phyloP scores from a whole-genome alignment of 2,797 vertebrate species.

The Megaceryle alcyon region DNA sequence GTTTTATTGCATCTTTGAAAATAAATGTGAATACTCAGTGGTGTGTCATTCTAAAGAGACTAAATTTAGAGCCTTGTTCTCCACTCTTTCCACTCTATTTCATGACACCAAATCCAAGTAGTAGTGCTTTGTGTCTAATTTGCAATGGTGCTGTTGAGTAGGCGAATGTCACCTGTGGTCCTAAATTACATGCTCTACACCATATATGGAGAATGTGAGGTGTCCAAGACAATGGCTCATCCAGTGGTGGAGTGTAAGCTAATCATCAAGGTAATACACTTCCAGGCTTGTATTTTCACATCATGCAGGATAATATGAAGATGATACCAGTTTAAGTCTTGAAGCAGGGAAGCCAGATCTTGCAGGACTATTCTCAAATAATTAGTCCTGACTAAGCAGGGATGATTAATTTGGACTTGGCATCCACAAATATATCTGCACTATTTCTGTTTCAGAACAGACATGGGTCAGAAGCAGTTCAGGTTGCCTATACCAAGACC shows the following conservation, averaged over 20 bases:
- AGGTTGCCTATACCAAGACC: not conserved
- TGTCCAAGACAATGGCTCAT: not conserved
- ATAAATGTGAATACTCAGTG: slow-evolving; percentile 38
- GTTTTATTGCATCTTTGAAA: slow-evolving; percentile 51
- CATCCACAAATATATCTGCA: not conserved
- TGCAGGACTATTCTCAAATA: not conserved
- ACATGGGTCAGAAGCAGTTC: not conserved
- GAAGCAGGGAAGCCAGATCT: not conserved
- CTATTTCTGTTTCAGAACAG: not conserved
- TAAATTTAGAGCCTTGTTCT: slow-evolving; percentile 51
- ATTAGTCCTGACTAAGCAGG: not conserved
- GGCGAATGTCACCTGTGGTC: not conserved
- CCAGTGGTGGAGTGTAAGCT: not conserved
- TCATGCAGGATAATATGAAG: not conserved
- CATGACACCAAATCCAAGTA: not conserved
- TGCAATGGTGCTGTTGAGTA: accelerated
- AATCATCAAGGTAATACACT: not conserved
- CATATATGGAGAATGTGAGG: not conserved
- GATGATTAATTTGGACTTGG: not conserved
- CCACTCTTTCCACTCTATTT: not conserved
- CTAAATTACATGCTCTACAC: not conserved
- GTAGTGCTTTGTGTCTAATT: not conserved
- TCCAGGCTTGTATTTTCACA: not conserved
- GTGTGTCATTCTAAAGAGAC: slow-evolving; percentile 29
- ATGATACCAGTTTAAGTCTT: not conserved